Evolutionary conservation across 2,797 vertebrate species (phyloP), one percentile per base, ranked within the genome.

Genomic region (Geotrypetes seraphini): DNA sequence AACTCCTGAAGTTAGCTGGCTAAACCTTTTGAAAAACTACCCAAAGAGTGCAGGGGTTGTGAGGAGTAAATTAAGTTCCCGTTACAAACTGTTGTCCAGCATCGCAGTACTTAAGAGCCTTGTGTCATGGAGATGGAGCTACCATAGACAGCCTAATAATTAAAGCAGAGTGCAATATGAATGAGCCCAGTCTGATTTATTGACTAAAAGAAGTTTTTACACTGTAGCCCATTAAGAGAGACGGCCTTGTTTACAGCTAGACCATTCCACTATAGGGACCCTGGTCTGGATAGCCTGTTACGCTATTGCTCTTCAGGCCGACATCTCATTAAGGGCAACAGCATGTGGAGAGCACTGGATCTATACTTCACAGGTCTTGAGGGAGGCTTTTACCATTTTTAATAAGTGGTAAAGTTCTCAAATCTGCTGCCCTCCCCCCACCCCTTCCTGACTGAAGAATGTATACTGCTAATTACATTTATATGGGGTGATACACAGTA

Each of bases 181-280:
- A 64, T 57, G 55, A 41, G 62, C 50, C 29, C 40, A 35, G 22
- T 54, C 50, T 66, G 72, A 71, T 70, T 71, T 75, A 75, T 68
- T 71, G 66, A 63, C 60, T 66, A 50, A 57, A 57, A 63, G 60
- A 66, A 63, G 68, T 66, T 71, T 73, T 75, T 73, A 73, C 57
- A 56, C 50, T 47, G 62, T 53, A 64, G 58, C 54, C 63, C 58
- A 62, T 73, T 73, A 70, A 73, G 66, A 71, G 35, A 44, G 67
- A 71, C 63, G 39, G 57, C 63, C 67, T 59, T 70, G 66, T 75
- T 75, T 75, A 70, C 51, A 59, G 60, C 53, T 56, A 65, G 58
- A 60, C 60, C 68, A 61, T 63, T 53, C 55, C 69, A 69, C 63
- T 64, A 65, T 54, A 49, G 62, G 57, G 50, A 68, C 58, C 53